Evolutionary conservation across 2,797 vertebrate species (phyloP).

Genomic region (Siniperca undulata): DNA sequence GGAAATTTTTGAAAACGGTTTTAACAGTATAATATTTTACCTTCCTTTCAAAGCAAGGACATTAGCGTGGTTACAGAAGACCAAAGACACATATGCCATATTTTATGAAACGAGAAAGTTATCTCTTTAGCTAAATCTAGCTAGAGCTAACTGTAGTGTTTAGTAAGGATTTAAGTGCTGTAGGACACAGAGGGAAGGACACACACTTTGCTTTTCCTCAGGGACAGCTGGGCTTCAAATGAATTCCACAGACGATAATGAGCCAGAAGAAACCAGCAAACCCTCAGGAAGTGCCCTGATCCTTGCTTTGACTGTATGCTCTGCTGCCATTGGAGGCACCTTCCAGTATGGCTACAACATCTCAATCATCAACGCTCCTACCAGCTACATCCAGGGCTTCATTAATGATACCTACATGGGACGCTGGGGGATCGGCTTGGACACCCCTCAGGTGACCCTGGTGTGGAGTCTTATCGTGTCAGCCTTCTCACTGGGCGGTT

Average conservation of each 20-base stretch:
- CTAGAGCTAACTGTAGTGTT: no score
- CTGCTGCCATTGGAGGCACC: conserved; percentile 93
- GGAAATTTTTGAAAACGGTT: not conserved
- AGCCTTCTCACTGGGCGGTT: conserved; percentile 88
- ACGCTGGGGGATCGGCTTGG: conserved; percentile 80
- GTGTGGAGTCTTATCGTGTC: conserved; percentile 91
- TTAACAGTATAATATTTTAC: not conserved
- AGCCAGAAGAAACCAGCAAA: conserved; percentile 34
- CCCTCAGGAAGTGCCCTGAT: conserved; percentile 47
- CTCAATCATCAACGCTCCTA: conserved; percentile 92
- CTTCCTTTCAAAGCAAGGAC: not conserved
- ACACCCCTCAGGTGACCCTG: conserved; percentile 79
- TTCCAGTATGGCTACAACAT: conserved; percentile 96
- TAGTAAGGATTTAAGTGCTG: not conserved
- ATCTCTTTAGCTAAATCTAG: not conserved
- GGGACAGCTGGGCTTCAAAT: conserved; percentile 24
- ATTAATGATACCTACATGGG: conserved; percentile 89
- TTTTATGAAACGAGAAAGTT: not conserved
- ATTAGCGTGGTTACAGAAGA: accelerated
- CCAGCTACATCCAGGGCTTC: conserved; percentile 89
- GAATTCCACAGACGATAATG: conserved; percentile 19
- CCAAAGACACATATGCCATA: accelerated
- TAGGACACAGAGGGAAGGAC: not conserved
- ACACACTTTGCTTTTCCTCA: not conserved
- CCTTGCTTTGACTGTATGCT: conserved; percentile 88